A percentile compares a stretch with the other conserved stretches of the same genome.
These are phyloP conservation scores for Acanthoscelides obtectus DNA, from an alignment of 2,888 invertebrate species.

Conservation along the genomic window DNA sequence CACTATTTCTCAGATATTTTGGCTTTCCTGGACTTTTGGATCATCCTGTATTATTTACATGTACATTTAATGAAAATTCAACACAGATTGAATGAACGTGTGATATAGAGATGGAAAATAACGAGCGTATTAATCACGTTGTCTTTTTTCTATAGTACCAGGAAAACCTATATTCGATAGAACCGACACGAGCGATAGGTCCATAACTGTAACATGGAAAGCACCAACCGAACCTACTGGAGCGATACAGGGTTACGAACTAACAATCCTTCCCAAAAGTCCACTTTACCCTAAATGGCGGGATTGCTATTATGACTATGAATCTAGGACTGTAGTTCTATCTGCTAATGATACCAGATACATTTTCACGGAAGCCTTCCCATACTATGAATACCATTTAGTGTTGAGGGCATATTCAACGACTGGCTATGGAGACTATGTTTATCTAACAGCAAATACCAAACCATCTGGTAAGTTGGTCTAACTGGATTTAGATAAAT, in stretches of 20 bases:
- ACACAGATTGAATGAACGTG: too few relatives aligned
- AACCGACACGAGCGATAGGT: background rate
- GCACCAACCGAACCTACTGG: background rate
- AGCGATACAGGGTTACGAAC: background rate
- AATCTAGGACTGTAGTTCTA: background rate
- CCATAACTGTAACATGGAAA: background rate
- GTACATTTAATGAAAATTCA: too few relatives aligned
- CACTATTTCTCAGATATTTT: too few relatives aligned
- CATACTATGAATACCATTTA: slow-evolving; percentile 21
- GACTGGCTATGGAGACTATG: slow-evolving; percentile 18
- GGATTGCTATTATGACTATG: background rate
- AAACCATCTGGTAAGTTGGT: slow-evolving; percentile 17
- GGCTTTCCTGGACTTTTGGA: too few relatives aligned
- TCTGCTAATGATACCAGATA: background rate
- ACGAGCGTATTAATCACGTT: background rate
- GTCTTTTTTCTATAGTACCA: background rate
- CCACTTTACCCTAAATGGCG: background rate
- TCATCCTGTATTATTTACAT: too few relatives aligned
- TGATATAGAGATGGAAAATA: too few relatives aligned
- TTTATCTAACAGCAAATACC: background rate
- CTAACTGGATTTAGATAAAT: too few relatives aligned
- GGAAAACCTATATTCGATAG: background rate
- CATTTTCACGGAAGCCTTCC: slow-evolving; percentile 9
- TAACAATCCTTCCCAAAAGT: background rate
- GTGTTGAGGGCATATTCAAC: slow-evolving; percentile 17